These are phyloP conservation scores for Acanthococcus lagerstroemiae DNA, from an alignment of 2,888 invertebrate species.

Conservation along the genomic window DNA sequence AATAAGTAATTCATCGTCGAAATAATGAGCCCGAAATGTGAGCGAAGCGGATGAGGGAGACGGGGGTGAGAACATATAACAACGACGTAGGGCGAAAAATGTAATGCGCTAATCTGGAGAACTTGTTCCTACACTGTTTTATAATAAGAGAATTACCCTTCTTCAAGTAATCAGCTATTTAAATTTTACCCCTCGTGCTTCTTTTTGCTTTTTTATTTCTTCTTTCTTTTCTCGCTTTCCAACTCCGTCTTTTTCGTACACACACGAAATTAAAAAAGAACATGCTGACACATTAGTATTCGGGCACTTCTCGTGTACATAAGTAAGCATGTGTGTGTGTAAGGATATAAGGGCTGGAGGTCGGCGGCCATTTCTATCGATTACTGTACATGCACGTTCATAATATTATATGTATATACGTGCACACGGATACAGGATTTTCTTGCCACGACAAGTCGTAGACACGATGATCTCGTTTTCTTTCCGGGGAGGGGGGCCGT, in stretches of 20 bases:
- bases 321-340: not conserved
- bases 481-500: not conserved
- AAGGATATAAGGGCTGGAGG: not conserved
- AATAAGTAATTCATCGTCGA: constrained; percentile 10
- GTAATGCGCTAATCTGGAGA: constrained; percentile 8
- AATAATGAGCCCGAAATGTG: not conserved
- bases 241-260: not conserved
- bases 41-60: not conserved
- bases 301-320: not conserved
- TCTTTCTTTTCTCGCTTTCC: not conserved
- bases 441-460: not conserved
- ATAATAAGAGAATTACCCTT: constrained; percentile 11
- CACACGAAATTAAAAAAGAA: not conserved
- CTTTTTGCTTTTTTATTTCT: not conserved
- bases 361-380: not conserved
- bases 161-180: constrained; percentile 18
- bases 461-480: not conserved
- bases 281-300: constrained; percentile 9
- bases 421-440: not conserved
- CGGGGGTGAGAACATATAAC: no score
- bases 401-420: not conserved
- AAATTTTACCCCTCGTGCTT: not conserved
- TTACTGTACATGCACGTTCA: no score
- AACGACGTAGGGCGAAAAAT: constrained; percentile 1
- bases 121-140: constrained; percentile 4